Base-by-base conservation (phyloP, 1,140 invertebrate genomes). In the Elymnias hypermnestra region DNA sequence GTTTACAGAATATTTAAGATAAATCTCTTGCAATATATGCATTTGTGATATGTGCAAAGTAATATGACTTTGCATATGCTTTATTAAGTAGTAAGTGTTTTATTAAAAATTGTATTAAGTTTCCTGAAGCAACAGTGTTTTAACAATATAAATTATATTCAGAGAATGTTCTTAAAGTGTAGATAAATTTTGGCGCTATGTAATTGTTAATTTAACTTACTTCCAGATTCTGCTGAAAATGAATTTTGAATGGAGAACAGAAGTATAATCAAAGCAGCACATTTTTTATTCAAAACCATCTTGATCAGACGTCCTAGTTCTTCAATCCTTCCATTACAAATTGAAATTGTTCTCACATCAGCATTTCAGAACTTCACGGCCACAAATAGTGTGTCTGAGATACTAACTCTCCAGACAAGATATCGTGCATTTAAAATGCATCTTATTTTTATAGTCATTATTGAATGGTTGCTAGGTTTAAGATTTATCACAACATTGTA, bases 271-370 rank as follows among this genome's bases (percentile, higher is more conserved):
- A 67, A 46, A 54, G 60, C 50, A 33, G 44, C 48, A 56, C 29
- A 59, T 56, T 63, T 37, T 63, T 59, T 71, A 41, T 50, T 57
- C 26, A 51, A 51, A 60, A 52, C 50, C 81, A 84, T 82, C 53
- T 73, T 76, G 61, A 51, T 61, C 58, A 70, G 68, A 57, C 72
- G 69, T 62, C 75, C 77, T 35, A 72, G 50, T 74, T 82, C 77
- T 81, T 78, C 73, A 71, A 53, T 73, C 78, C 75, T 78, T 81
- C 77, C 77, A 82, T 82, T 60, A 70, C 75, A 74, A 49, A 62
- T 63, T 53, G 59, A 29, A 49, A 44, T 39, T 38, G 35, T 51
- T 31, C 48, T 17, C 40, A 44, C 10, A 44, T 31, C 23, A 50
- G 22, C 40, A 44, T 48, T 42, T 53, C 19, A 53, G 26, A 53